phyloP scores from a whole-genome alignment of 2,113 vertebrate genomes.

The Morone chrysops region DNA sequence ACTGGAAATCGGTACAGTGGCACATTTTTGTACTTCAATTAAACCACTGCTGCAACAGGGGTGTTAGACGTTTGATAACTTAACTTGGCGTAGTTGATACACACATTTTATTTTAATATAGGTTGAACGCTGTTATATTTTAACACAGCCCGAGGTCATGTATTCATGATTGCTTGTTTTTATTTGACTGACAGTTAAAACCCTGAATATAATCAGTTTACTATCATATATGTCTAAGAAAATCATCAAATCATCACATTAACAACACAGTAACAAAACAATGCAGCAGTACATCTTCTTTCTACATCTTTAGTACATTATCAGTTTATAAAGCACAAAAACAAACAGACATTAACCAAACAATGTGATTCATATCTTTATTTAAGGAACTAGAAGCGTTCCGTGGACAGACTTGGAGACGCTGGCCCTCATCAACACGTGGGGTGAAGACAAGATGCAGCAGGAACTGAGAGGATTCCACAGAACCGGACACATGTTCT shows the following conservation, averaged over 20 bases:
- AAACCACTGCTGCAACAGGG: too few species aligned
- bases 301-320: neutral
- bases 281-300: too few species aligned
- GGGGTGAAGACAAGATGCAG: slow-evolving; percentile 77
- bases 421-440: slow-evolving; percentile 77
- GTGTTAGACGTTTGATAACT: too few species aligned
- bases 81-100: too few species aligned
- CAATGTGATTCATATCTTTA: neutral
- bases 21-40: neutral
- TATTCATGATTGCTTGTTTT: neutral
- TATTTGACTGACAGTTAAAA: neutral
- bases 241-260: too few species aligned
- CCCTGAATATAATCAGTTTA: neutral
- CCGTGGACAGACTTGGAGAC: slow-evolving; percentile 82
- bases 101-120: too few species aligned
- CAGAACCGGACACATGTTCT: slow-evolving; percentile 77
- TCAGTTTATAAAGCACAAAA: neutral
- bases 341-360: neutral
- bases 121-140: too few species aligned
- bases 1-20: slow-evolving; percentile 63
- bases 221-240: too few species aligned
- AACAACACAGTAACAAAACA: too few species aligned
- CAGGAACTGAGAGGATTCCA: slow-evolving; percentile 74
- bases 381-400: slow-evolving; percentile 73
- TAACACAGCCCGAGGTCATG: neutral